Conservation (phyloP, 2,888 invertebrate species). For the Euzetes globulus region DNA sequence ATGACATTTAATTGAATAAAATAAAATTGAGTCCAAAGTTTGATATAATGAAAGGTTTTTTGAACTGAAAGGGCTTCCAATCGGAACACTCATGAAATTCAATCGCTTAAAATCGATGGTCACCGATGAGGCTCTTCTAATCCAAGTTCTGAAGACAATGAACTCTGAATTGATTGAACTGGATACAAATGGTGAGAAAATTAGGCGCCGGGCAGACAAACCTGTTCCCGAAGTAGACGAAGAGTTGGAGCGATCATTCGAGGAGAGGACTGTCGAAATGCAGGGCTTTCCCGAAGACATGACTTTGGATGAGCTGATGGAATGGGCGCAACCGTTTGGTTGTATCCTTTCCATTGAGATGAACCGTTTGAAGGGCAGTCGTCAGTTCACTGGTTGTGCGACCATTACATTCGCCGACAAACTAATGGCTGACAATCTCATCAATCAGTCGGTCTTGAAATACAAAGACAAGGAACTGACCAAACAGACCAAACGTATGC, state of each 20-base stretch:
- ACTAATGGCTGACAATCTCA: slow-evolving; percentile 71
- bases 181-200: slow-evolving; percentile 61
- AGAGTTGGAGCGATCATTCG: slow-evolving; percentile 68
- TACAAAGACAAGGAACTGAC: slow-evolving; percentile 63
- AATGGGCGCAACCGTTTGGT: slow-evolving; percentile 47
- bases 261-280: slow-evolving; percentile 71
- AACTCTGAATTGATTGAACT: slow-evolving; percentile 67
- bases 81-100: slow-evolving; percentile 1
- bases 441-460: slow-evolving; percentile 61
- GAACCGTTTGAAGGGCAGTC: slow-evolving; percentile 41
- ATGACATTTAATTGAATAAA: not conserved
- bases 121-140: slow-evolving; percentile 52
- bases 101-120: not conserved
- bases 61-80: slow-evolving; percentile 22
- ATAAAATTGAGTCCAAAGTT: not conserved
- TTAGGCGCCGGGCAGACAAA: slow-evolving; percentile 63
- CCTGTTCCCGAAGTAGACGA: slow-evolving; percentile 77
- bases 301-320: slow-evolving; percentile 45
- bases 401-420: slow-evolving; percentile 75
- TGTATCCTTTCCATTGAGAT: slow-evolving; percentile 43
- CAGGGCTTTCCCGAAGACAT: slow-evolving; percentile 47
- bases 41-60: not conserved
- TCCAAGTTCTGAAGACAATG: slow-evolving; percentile 70
- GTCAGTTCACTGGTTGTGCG: slow-evolving; percentile 63
- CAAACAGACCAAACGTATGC: slow-evolving; percentile 36